Evolutionary conservation across 2,888 invertebrate genomes (phyloP).

Genomic region (Elgonia sp.): DNA sequence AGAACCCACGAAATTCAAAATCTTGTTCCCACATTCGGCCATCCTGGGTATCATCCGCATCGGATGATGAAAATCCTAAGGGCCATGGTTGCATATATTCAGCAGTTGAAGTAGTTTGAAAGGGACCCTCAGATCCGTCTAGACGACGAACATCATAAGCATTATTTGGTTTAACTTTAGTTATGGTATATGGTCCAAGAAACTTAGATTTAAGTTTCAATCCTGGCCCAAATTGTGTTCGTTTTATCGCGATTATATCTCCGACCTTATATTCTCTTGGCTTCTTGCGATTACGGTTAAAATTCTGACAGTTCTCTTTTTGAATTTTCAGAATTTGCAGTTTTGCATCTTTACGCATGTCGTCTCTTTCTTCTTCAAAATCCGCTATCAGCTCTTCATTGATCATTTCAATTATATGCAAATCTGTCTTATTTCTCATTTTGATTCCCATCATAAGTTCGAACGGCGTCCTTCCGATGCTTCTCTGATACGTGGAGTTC

Average conservation of each 20-base stretch:
- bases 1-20: too few species aligned
- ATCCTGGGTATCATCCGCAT: slow-evolving; percentile 53
- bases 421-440: too few species aligned
- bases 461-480: too few species aligned
- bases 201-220: slow-evolving; percentile 70
- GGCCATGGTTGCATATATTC: slow-evolving; percentile 66
- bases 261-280: slow-evolving; percentile 66
- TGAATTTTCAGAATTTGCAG: slow-evolving; percentile 70
- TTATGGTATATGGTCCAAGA: slow-evolving; percentile 73
- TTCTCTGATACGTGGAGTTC: too few species aligned
- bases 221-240: slow-evolving; percentile 71
- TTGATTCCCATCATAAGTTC: too few species aligned
- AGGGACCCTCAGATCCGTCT: slow-evolving; percentile 65
- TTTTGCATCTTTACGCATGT: slow-evolving; percentile 50
- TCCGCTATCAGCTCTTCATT: slow-evolving; percentile 31
- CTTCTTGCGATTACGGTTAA: slow-evolving; percentile 55
- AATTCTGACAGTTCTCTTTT: slow-evolving; percentile 71
- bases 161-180: slow-evolving; percentile 80
- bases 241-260: slow-evolving; percentile 73
- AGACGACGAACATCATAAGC: slow-evolving; percentile 82
- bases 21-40: slow-evolving; percentile 59
- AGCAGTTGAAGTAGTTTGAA: slow-evolving; percentile 29
- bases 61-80: slow-evolving; percentile 15
- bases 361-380: slow-evolving; percentile 36
- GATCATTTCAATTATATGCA: slow-evolving; percentile 30